phyloP scores from a whole-genome alignment of 2,797 vertebrate species.

The Coregonus sp. region DNA sequence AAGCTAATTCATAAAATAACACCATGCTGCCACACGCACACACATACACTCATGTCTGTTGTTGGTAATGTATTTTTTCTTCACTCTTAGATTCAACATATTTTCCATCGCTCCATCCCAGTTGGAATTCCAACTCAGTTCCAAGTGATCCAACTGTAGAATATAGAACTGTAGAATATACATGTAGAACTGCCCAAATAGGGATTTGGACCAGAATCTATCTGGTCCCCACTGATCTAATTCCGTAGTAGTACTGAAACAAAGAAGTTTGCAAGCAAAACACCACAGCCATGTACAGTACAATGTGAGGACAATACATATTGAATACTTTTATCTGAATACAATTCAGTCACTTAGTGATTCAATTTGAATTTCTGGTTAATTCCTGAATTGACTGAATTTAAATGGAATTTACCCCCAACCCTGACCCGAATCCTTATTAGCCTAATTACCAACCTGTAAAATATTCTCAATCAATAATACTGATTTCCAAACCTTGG shows the following conservation, averaged over 20 bases:
- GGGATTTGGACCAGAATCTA: neutral
- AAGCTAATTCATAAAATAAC: slow-evolving; percentile 30
- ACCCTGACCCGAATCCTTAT: too few relatives aligned
- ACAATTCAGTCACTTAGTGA: neutral
- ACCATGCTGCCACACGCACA: slow-evolving; percentile 15
- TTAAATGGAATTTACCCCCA: too few relatives aligned
- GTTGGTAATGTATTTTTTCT: too few relatives aligned
- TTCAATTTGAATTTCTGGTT: neutral
- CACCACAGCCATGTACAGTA: neutral
- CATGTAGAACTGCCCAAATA: neutral
- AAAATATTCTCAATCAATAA: neutral
- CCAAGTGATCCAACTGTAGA: too few relatives aligned
- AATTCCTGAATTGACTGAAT: neutral
- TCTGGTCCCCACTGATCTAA: neutral
- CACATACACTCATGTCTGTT: slow-evolving; percentile 19
- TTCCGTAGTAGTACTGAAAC: neutral
- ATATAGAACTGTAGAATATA: too few relatives aligned
- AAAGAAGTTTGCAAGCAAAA: neutral
- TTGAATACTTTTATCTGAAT: neutral
- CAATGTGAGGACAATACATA: neutral
- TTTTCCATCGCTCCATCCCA: too few relatives aligned
- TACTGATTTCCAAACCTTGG: neutral
- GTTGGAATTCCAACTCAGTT: too few relatives aligned
- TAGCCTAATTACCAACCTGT: too few relatives aligned
- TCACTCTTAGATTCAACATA: too few relatives aligned